Evolutionary conservation across 2,888 invertebrate genomes (phyloP).

Genomic region (Branchipolynoe longqiensis): DNA sequence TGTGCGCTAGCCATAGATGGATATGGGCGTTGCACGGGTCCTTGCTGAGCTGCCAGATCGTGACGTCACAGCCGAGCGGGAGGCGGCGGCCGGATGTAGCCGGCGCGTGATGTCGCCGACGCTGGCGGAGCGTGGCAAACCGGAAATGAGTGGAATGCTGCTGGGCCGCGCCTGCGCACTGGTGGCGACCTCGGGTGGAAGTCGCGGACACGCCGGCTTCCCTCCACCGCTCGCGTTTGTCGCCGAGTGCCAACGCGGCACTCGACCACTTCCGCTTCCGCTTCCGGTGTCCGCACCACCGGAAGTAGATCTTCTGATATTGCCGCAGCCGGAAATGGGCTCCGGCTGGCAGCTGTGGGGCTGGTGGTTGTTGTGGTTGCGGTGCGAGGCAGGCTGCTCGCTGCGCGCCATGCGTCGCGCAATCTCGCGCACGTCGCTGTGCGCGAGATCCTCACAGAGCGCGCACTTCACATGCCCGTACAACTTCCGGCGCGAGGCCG

Average conservation of each 20-base stretch:
- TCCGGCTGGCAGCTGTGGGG: not conserved
- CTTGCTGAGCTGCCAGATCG: no score
- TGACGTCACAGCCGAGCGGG: not conserved
- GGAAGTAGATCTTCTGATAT: no score
- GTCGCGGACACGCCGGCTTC: not conserved
- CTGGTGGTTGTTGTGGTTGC: no score
- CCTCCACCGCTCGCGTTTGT: conserved; percentile 29
- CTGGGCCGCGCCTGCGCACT: not conserved
- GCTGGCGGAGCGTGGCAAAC: conserved; percentile 12
- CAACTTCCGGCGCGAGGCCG: conserved; percentile 35
- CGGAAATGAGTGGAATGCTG: conserved; percentile 11
- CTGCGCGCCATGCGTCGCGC: not conserved
- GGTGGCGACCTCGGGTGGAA: not conserved
- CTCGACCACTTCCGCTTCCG: not conserved
- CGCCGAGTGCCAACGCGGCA: not conserved
- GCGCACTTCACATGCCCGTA: conserved; percentile 24
- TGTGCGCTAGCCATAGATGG: no score
- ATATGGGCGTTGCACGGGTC: no score
- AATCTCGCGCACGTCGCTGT: conserved; percentile 11
- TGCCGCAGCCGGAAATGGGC: no score
- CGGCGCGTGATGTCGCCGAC: conserved; percentile 6
- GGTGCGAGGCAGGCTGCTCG: not conserved
- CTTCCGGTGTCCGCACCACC: not conserved
- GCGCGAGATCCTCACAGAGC: conserved; percentile 36
- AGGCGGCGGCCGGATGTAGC: not conserved